Base-by-base conservation (phyloP, 2,888 invertebrate genomes). In the Callosobruchus maculatus region DNA sequence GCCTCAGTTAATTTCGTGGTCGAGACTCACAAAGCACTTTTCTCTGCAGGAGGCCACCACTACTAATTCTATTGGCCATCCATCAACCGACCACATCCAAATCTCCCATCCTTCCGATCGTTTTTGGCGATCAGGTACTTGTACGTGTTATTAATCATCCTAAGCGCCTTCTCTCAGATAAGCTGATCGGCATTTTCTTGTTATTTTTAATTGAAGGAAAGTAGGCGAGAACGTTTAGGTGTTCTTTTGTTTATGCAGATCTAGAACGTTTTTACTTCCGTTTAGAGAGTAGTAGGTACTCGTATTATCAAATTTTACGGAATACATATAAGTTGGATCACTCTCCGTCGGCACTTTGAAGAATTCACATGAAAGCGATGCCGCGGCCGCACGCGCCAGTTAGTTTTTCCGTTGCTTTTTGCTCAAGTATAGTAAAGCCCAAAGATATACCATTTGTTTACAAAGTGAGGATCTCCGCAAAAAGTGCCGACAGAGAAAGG, bases 21-120 rank as follows among this genome's bases (percentile, higher is more conserved):
- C 78, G 79, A 77, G 74, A 77, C 77, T 74, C 75, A 77, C 77
- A 81, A 80, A 80, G 80, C 80, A 77, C 74, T 49, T 7, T 78
- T 79, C 82, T 73, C 83, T 73, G 80, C 81, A 77, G 83, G 83
- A 81, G 74, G 78, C 81, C 82, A 78, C 75, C 81, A 82, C 80
- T 83, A 82, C 82, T 82, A 84, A 83, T 84, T 83, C 82, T 82
- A 84, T 83, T 83, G 81, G 82, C 81, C 81, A 84, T 84, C 82
- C 84, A 84, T 84, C 84, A 83, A 81, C 78, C 80, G 82, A 81
- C 81, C 77, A 80, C 80, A 82, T 83, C 82, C 80, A 82, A 82
- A 83, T 82, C 81, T 78, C 75, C 49, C 7, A 76, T 75, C 77
- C 78, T 79, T 80, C 82, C 82, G 82, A 83, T 83, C 84, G 82